A percentile compares a stretch with the other conserved stretches of the same genome.
Evolutionary conservation across 2,113 vertebrate species (phyloP).

Genomic region (Tenrec ecaudatus): DNA sequence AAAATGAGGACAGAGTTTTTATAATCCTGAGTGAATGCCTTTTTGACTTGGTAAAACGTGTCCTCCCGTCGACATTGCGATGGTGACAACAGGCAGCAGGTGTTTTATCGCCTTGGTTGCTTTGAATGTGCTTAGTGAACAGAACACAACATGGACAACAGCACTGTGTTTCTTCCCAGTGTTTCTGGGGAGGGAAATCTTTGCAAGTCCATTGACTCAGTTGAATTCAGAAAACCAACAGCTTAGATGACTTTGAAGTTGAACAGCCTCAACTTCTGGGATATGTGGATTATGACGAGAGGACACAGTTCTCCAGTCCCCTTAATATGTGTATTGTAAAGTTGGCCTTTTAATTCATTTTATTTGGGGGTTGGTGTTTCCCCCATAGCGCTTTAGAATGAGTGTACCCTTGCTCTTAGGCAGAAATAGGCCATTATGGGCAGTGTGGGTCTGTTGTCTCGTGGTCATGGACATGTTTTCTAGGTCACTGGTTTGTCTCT

Average conservation of each 20-base stretch:
- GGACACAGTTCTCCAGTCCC: not conserved
- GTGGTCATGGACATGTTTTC: not conserved
- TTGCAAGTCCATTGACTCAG: not conserved
- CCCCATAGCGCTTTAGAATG: not conserved
- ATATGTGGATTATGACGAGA: not conserved
- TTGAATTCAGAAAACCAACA: not conserved
- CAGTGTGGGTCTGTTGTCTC: not conserved
- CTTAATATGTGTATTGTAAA: not conserved
- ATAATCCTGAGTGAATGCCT: not conserved
- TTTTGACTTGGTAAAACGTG: not conserved
- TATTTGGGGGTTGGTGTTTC: not conserved
- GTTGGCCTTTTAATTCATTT: not conserved
- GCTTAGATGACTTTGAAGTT: not conserved
- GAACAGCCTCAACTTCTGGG: not conserved
- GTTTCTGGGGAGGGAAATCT: not conserved
- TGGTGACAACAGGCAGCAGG: not conserved
- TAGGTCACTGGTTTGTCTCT: not conserved
- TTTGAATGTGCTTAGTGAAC: not conserved
- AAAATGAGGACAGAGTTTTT: not conserved
- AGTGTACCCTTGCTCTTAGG: not conserved
- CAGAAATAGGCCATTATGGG: not conserved
- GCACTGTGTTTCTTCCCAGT: not conserved
- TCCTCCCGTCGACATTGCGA: not conserved
- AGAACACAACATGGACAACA: not conserved
- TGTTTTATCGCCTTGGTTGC: not conserved